phyloP scores from a whole-genome alignment of 2,797 vertebrate species.

The Halcyon leucocephala region DNA sequence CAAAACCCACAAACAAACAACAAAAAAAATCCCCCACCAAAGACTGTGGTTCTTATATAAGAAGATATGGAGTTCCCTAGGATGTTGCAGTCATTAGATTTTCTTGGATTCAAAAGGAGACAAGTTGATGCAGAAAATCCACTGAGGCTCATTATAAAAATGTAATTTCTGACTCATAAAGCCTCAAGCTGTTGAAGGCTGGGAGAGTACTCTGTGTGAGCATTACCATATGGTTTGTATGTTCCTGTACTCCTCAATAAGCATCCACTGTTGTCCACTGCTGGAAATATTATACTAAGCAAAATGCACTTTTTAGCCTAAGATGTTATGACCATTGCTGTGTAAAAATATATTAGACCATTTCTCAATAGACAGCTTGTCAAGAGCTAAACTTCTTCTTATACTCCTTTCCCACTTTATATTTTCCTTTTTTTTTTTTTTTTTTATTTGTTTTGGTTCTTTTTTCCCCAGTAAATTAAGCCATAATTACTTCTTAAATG shows the following conservation, averaged over 20 bases:
- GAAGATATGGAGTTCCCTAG: not conserved
- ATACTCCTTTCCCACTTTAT: not conserved
- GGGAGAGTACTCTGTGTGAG: not conserved
- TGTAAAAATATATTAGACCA: not conserved
- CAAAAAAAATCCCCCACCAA: not conserved
- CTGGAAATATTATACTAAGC: not conserved
- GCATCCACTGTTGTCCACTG: not conserved
- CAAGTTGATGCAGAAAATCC: not conserved
- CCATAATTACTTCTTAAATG: not conserved
- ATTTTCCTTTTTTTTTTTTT: not conserved
- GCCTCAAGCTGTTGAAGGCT: not conserved
- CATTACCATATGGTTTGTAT: not conserved
- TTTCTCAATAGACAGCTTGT: not conserved
- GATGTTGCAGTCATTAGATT: not conserved
- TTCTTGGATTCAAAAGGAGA: not conserved
- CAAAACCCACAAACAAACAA: rapidly evolving
- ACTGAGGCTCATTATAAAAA: not conserved
- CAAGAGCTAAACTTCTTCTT: not conserved
- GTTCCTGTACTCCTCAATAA: not conserved
- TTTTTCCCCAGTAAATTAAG: not conserved
- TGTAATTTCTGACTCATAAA: not conserved
- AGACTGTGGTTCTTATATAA: not conserved
- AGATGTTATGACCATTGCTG: rapidly evolving
- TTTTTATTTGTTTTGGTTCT: not conserved
- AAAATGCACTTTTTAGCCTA: not conserved